Conservation (phyloP, 2,888 invertebrate species). For the Prosapia bicincta region DNA sequence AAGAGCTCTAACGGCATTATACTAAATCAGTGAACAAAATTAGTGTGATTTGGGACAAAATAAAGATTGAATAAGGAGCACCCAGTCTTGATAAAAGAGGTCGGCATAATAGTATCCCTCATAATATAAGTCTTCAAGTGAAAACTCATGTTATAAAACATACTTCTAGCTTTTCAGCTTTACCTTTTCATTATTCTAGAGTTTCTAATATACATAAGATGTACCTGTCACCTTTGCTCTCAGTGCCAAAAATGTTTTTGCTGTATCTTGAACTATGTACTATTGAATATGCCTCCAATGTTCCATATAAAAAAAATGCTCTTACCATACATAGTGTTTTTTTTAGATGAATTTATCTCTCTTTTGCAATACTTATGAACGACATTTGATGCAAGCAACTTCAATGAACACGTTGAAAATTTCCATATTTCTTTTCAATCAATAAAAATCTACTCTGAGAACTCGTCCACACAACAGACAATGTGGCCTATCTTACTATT, state of each 20-base stretch:
- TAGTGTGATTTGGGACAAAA: too few species aligned
- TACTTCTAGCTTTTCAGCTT: neutral
- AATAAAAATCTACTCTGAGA: constrained; percentile 21
- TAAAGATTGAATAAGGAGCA: too few species aligned
- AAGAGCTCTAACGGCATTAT: too few species aligned
- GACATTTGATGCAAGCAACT: constrained; percentile 32
- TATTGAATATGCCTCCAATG: neutral
- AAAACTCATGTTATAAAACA: neutral
- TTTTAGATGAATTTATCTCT: neutral
- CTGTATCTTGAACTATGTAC: neutral
- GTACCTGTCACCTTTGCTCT: neutral
- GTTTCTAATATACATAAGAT: neutral
- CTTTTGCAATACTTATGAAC: constrained; percentile 32
- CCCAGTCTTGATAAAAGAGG: too few species aligned
- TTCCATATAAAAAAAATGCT: neutral
- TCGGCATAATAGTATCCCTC: too few species aligned
- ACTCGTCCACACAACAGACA: constrained; percentile 3
- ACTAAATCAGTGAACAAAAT: too few species aligned
- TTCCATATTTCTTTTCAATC: constrained; percentile 19
- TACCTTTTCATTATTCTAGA: neutral
- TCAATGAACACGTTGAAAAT: constrained; percentile 27
- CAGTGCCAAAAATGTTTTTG: neutral
- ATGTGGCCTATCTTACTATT: constrained; percentile 26
- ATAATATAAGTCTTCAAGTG: too few species aligned
- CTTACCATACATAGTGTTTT: neutral